phyloP scores from a whole-genome alignment of 2,888 invertebrate species.

The Myopa testacea region DNA sequence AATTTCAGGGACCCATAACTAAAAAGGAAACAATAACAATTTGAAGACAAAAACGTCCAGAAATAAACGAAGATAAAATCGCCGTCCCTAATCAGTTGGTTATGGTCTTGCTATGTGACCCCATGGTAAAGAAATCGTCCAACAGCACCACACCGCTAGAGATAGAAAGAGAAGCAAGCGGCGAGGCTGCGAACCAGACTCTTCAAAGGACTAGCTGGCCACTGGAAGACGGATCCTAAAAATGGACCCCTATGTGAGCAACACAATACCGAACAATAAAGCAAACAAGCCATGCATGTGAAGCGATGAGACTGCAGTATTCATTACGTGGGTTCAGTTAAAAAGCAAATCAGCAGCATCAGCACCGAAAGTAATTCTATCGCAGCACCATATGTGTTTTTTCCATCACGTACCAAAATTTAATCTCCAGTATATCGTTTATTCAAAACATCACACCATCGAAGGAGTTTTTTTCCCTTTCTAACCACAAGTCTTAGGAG shows the following conservation, averaged over 20 bases:
- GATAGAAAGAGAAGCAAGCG: background rate
- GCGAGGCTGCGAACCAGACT: conserved; percentile 26
- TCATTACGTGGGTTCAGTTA: conserved; percentile 31
- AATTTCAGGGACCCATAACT: conserved; percentile 23
- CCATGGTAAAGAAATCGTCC: conserved; percentile 45
- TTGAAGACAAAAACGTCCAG: conserved; percentile 30
- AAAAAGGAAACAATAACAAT: conserved; percentile 19
- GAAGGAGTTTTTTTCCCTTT: background rate
- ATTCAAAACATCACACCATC: background rate
- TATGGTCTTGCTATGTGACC: conserved; percentile 46
- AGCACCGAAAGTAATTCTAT: background rate
- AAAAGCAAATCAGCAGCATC: background rate
- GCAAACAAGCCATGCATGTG: conserved; percentile 7
- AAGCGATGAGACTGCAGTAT: conserved; percentile 33
- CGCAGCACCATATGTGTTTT: conserved; percentile 8
- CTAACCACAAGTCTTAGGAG: background rate
- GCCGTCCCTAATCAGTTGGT: conserved; percentile 50
- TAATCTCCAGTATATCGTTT: background rate
- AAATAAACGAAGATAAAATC: conserved; percentile 46
- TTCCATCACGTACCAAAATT: conserved; percentile 41
- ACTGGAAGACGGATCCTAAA: conserved; percentile 12
- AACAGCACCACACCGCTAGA: background rate
- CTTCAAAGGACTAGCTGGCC: conserved; percentile 41
- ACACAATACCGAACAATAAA: conserved; percentile 7
- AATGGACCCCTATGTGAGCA: conserved; percentile 37